A percentile compares a stretch with the other conserved stretches of the same genome.
Evolutionary conservation across 2,113 vertebrate genomes (phyloP).

Genomic region (Callospermophilus lateralis): DNA sequence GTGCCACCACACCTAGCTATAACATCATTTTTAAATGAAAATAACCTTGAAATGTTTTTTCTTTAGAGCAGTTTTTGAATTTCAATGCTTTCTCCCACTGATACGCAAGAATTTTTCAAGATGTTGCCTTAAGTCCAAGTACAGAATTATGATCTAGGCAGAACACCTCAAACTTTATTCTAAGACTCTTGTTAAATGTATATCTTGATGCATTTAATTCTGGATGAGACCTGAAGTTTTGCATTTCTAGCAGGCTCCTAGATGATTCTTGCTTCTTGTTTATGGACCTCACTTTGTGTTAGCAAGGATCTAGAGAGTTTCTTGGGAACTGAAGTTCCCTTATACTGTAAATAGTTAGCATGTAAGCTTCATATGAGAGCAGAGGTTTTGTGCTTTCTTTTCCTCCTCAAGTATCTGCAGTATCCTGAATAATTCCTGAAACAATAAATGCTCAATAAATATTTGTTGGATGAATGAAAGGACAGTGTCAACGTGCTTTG

Average conservation of each 20-base stretch:
- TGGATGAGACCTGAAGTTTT: neutral
- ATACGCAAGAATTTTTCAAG: neutral
- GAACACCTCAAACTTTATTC: neutral
- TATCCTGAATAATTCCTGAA: conserved; percentile 21
- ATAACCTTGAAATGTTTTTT: conserved; percentile 28
- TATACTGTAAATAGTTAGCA: neutral
- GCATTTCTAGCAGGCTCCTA: neutral
- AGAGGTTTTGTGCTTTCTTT: neutral
- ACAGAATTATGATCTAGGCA: neutral
- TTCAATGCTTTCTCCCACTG: neutral
- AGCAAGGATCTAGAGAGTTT: neutral
- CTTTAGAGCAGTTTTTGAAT: neutral
- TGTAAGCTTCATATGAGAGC: neutral
- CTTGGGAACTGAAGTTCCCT: neutral
- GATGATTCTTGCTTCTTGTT: neutral
- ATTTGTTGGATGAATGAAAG: neutral
- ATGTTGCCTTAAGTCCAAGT: neutral
- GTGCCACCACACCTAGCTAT: too few species aligned
- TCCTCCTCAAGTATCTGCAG: neutral
- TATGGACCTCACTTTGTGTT: neutral
- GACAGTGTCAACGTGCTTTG: neutral
- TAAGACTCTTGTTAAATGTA: neutral
- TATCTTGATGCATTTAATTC: neutral
- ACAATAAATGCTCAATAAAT: neutral
- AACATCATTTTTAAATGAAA: neutral